Percentiles rank a stretch among this genome's conserved stretches.
These are phyloP conservation scores for Mycteria americana DNA, from an alignment of 2,797 vertebrate genomes.

Conservation along the genomic window DNA sequence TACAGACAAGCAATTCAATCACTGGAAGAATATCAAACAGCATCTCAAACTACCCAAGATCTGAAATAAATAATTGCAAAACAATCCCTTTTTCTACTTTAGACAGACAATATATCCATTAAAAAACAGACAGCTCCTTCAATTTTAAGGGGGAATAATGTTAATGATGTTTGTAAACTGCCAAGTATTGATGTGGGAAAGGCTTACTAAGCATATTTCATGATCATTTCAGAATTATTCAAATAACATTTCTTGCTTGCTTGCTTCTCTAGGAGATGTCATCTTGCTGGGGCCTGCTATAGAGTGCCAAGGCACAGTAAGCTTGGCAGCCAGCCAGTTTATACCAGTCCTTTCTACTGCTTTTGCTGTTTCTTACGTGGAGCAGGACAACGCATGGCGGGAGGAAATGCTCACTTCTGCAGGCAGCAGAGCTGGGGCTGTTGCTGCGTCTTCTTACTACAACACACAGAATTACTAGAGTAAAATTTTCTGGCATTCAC, in stretches of 20 bases:
- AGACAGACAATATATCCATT: neutral
- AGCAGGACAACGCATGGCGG: fast-evolving
- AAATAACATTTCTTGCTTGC: neutral
- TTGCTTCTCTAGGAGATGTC: neutral
- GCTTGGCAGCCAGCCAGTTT: neutral
- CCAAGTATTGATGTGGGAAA: conserved; percentile 3
- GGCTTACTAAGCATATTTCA: neutral
- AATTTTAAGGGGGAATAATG: conserved; percentile 1
- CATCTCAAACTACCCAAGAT: neutral
- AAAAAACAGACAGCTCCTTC: neutral
- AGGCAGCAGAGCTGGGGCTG: neutral
- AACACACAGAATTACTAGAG: neutral
- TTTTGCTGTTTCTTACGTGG: neutral
- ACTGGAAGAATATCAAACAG: neutral
- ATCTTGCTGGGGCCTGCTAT: neutral
- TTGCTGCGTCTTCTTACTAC: neutral
- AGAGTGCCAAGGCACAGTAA: neutral
- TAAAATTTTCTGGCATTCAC: neutral
- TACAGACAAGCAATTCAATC: neutral
- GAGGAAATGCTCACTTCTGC: neutral
- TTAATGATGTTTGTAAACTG: neutral
- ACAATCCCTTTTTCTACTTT: conserved; percentile 1
- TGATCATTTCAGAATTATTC: neutral
- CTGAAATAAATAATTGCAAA: conserved; percentile 18
- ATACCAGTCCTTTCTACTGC: neutral